phyloP scores from a whole-genome alignment of 2,888 invertebrate genomes.

The Drosophila longiperda region DNA sequence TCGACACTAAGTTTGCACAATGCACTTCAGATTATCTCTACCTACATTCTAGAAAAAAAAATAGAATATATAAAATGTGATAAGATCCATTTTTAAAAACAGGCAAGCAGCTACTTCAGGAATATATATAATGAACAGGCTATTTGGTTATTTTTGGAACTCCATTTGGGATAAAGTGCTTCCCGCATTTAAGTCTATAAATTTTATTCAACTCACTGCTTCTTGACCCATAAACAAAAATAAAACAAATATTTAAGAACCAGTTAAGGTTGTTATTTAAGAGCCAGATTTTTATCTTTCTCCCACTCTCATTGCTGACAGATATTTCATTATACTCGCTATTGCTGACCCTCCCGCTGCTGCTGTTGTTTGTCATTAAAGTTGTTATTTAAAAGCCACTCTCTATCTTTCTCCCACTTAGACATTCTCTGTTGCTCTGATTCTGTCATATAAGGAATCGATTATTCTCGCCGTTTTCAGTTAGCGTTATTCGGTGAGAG shows the following conservation, averaged over 20 bases:
- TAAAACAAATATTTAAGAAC: constrained; percentile 36
- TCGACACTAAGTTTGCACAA: constrained; percentile 35
- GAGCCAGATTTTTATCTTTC: constrained; percentile 1
- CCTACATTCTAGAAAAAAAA: neutral
- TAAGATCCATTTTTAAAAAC: constrained; percentile 13
- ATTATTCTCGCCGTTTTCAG: constrained; percentile 5
- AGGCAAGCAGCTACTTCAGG: neutral
- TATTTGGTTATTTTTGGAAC: constrained; percentile 36
- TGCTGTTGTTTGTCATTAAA: constrained; percentile 25
- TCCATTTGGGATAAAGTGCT: constrained; percentile 26
- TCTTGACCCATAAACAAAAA: constrained; percentile 46
- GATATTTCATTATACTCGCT: constrained; percentile 30
- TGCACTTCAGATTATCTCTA: constrained; percentile 28
- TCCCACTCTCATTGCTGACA: constrained; percentile 5
- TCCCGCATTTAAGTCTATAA: constrained; percentile 21
- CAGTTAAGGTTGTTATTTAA: constrained; percentile 31
- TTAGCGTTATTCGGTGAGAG: constrained; percentile 8
- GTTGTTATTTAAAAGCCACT: neutral
- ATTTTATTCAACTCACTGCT: constrained; percentile 35
- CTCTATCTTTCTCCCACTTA: neutral
- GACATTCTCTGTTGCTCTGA: neutral
- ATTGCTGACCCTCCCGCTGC: neutral
- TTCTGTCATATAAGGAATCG: neutral
- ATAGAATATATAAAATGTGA: neutral
- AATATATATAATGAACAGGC: constrained; percentile 7